phyloP scores from a whole-genome alignment of 2,113 vertebrate species.

The Colistium nudipinnis region DNA sequence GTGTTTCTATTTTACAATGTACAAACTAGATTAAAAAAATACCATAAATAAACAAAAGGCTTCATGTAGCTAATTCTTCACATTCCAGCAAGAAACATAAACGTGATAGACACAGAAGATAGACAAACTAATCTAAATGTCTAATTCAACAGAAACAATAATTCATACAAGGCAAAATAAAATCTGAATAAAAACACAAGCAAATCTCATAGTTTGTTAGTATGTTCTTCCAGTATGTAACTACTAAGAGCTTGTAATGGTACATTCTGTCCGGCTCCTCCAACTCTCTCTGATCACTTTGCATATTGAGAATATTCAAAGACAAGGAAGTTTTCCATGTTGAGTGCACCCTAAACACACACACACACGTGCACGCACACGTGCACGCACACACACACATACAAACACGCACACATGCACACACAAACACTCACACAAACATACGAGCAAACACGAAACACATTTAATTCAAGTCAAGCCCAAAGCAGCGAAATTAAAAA shows the following conservation, averaged over 20 bases:
- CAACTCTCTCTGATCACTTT: conserved; percentile 82
- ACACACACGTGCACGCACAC: conserved; percentile 14
- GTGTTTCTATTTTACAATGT: conserved; percentile 96
- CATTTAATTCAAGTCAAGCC: conserved; percentile 72
- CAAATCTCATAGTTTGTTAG: conserved; percentile 66
- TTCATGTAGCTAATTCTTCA: conserved; percentile 90
- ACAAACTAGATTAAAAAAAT: conserved; percentile 99
- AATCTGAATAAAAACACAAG: conserved; percentile 40
- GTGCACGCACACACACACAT: conserved; percentile 15
- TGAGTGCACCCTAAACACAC: conserved; percentile 37
- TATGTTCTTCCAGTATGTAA: conserved; percentile 70
- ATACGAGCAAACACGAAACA: conserved; percentile 43
- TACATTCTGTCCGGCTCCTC: conserved; percentile 88
- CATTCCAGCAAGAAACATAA: conserved; percentile 75
- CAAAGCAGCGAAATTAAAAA: conserved; percentile 66
- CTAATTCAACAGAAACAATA: conserved; percentile 63
- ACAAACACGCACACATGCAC: neutral
- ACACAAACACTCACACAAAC: neutral
- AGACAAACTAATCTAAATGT: conserved; percentile 72
- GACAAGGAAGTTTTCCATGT: conserved; percentile 49
- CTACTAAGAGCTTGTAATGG: conserved; percentile 89
- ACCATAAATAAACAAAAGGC: conserved; percentile 99
- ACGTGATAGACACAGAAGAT: conserved; percentile 76
- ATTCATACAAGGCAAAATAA: conserved; percentile 38
- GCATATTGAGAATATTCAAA: conserved; percentile 89